Evolutionary conservation across 2,113 vertebrate genomes (phyloP).

Genomic region (Craseonycteris thonglongyai): DNA sequence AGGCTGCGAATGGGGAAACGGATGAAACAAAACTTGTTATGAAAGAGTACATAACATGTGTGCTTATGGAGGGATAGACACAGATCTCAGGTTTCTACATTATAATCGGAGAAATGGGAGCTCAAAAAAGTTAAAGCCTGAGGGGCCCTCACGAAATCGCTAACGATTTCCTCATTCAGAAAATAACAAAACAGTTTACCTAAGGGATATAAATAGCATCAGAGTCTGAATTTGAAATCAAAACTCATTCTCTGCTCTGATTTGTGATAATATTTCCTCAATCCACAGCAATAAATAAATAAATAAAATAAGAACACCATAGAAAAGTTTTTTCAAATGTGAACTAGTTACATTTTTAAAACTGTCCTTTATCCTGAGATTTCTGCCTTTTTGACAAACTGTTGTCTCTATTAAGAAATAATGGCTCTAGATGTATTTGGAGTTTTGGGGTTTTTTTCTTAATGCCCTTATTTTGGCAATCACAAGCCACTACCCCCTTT

Average conservation of each 20-base stretch:
- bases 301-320: background rate
- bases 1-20: background rate
- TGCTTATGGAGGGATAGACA: background rate
- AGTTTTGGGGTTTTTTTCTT: constrained; percentile 58
- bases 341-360: background rate
- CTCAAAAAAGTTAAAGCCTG: background rate
- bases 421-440: constrained; percentile 6
- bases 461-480: constrained; percentile 21
- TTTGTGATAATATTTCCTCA: background rate
- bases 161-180: background rate
- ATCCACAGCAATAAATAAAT: background rate
- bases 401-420: background rate
- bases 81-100: background rate
- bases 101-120: background rate
- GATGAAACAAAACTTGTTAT: constrained; percentile 25
- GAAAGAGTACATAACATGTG: background rate
- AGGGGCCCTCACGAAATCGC: background rate
- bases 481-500: background rate
- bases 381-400: background rate
- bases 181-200: background rate
- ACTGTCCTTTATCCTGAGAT: background rate
- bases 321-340: background rate
- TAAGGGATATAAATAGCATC: background rate
- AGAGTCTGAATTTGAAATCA: background rate
- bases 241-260: background rate